Percentiles rank a stretch among this genome's conserved stretches.
phyloP scores from a whole-genome alignment of 2,113 vertebrate genomes.

The Tretioscincus oriximinensis region DNA sequence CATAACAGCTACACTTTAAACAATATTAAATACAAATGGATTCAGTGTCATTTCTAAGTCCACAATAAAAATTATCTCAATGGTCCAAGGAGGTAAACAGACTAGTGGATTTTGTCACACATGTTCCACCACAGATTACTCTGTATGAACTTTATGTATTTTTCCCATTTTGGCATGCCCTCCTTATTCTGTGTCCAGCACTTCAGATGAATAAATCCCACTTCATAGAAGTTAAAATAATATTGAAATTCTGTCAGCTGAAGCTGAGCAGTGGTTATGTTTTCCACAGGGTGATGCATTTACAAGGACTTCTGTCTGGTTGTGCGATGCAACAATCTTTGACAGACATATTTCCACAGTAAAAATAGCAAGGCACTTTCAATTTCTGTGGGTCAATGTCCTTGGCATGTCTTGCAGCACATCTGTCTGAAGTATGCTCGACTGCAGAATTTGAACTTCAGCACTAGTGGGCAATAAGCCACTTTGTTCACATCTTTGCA shows the following conservation, averaged over 20 bases:
- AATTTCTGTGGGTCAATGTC: slow-evolving; percentile 86
- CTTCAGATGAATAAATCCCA: slow-evolving; percentile 92
- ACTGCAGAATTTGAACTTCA: slow-evolving; percentile 99
- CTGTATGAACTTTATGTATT: slow-evolving; percentile 69
- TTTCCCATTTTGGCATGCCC: slow-evolving; percentile 78
- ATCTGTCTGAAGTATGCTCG: slow-evolving; percentile 99
- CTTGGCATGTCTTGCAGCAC: slow-evolving; percentile 99
- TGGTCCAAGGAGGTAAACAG: slow-evolving; percentile 83
- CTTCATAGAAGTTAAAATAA: slow-evolving; percentile 99
- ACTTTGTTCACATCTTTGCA: slow-evolving; percentile 99
- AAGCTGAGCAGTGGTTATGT: slow-evolving; percentile 95
- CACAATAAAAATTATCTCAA: slow-evolving; percentile 82
- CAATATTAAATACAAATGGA: slow-evolving; percentile 81
- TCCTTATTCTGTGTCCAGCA: slow-evolving; percentile 92
- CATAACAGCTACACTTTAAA: slow-evolving; percentile 79
- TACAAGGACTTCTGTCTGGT: slow-evolving; percentile 72
- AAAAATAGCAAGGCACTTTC: slow-evolving; percentile 67
- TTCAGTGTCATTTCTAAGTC: slow-evolving; percentile 86
- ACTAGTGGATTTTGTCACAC: slow-evolving; percentile 76
- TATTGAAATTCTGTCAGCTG: slow-evolving; percentile 88
- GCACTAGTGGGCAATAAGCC: slow-evolving; percentile 97
- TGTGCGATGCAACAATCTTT: slow-evolving; percentile 69
- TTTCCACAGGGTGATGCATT: slow-evolving; percentile 88
- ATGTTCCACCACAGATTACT: slow-evolving; percentile 75
- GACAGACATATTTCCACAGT: slow-evolving; percentile 70